Conservation (phyloP, 53 echinoderm and acorn worm genomes). For the Temnopleurus reevesii region DNA sequence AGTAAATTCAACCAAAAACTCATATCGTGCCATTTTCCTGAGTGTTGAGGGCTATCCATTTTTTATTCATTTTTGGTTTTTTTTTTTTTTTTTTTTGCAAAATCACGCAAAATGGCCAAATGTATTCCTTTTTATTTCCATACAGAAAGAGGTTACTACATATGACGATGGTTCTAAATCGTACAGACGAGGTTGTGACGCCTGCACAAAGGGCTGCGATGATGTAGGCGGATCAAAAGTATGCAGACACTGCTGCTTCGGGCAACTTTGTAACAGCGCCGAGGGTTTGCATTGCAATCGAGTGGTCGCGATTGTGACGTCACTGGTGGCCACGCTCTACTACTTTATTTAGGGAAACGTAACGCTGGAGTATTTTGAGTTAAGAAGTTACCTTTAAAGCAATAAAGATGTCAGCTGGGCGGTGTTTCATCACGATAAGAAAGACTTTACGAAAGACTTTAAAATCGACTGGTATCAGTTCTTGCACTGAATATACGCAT, state of each 20-base stretch:
- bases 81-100: too few species aligned
- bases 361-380: background rate
- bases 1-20: too few species aligned
- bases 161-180: background rate
- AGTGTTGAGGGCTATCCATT: too few species aligned
- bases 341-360: conserved; percentile 15
- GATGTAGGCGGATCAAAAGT: background rate
- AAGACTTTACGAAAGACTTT: too few species aligned
- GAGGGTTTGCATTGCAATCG: background rate
- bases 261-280: conserved; percentile 23
- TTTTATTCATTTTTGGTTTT: too few species aligned
- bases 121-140: background rate
- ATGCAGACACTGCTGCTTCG: conserved; percentile 2
- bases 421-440: too few species aligned
- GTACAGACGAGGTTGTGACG: conserved; percentile 44
- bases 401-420: background rate
- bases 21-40: too few species aligned
- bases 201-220: conserved; percentile 1
- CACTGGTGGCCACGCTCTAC: background rate
- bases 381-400: too few species aligned
- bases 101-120: too few species aligned
- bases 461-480: too few species aligned
- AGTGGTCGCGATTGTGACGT: background rate
- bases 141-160: conserved; percentile 45
- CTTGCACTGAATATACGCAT: too few species aligned